Evolutionary conservation across 2,113 vertebrate genomes (phyloP).

Genomic region (Tragelaphus imberbis): DNA sequence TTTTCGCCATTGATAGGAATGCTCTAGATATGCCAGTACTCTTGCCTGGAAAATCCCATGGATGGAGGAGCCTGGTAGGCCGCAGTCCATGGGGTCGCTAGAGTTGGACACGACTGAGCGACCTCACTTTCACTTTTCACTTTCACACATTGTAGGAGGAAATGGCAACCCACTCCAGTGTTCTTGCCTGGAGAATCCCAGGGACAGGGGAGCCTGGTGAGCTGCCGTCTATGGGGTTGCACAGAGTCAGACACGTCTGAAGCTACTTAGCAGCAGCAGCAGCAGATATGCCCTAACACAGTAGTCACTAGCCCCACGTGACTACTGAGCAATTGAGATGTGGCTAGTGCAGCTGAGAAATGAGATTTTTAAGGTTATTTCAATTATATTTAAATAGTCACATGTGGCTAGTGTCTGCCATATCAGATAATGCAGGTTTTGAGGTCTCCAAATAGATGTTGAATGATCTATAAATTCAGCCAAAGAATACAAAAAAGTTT

Average conservation of each 20-base stretch:
- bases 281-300: not conserved
- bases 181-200: too few relatives aligned
- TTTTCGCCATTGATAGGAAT: not conserved
- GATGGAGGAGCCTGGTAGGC: too few relatives aligned
- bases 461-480: not conserved
- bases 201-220: too few relatives aligned
- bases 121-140: too few relatives aligned
- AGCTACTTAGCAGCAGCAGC: too few relatives aligned
- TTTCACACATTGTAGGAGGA: too few relatives aligned
- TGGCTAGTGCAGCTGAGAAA: not conserved
- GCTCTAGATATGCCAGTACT: not conserved
- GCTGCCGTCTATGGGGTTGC: too few relatives aligned
- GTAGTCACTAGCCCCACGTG: not conserved
- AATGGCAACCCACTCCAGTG: too few relatives aligned
- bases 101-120: too few relatives aligned
- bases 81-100: too few relatives aligned
- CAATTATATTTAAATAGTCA: not conserved
- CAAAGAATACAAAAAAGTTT: not conserved
- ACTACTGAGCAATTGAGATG: not conserved
- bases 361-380: not conserved
- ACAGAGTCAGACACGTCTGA: too few relatives aligned
- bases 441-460: not conserved
- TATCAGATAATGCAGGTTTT: not conserved
- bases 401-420: not conserved
- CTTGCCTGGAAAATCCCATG: too few relatives aligned